A percentile compares a stretch with the other conserved stretches of the same genome.
Conservation (phyloP, 92 coral and sea anemone species). For the Phenganax marumi region DNA sequence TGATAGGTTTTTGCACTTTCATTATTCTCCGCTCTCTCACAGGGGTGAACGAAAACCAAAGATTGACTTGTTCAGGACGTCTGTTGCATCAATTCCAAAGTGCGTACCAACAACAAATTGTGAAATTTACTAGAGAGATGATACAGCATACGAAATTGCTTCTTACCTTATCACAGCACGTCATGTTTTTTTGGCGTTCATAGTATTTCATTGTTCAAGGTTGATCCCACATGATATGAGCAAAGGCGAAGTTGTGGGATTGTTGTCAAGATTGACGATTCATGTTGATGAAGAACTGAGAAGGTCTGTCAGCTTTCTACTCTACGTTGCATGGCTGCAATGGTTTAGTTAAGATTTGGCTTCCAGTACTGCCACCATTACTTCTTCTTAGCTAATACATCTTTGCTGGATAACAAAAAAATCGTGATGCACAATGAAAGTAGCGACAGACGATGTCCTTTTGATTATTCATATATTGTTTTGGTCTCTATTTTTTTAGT, state of each 20-base stretch:
- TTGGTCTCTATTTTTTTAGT: slow-evolving; percentile 45
- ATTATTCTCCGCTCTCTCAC: background rate
- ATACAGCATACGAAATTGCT: background rate
- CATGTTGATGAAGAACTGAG: slow-evolving; percentile 98
- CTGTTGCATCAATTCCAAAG: slow-evolving; percentile 99
- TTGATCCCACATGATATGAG: slow-evolving; percentile 98
- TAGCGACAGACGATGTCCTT: background rate
- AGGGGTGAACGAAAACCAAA: slow-evolving; percentile 93
- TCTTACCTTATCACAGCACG: background rate
- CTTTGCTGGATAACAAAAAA: background rate
- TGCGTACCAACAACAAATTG: background rate
- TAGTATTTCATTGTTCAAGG: slow-evolving; percentile 40
- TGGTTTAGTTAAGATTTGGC: no score
- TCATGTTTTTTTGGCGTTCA: background rate
- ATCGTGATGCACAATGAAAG: no score
- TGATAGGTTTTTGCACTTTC: background rate
- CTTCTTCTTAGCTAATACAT: no score
- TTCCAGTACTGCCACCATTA: no score
- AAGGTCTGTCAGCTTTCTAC: slow-evolving; percentile 58
- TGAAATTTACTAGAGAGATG: background rate
- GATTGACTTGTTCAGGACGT: slow-evolving; percentile 91
- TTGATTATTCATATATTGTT: background rate
- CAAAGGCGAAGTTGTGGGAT: slow-evolving; percentile 86
- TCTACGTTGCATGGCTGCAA: background rate
- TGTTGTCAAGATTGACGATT: slow-evolving; percentile 84